Percentiles rank a stretch among this genome's conserved stretches.
Conservation (phyloP, 2,113 vertebrate species). For the Oplegnathus fasciatus region DNA sequence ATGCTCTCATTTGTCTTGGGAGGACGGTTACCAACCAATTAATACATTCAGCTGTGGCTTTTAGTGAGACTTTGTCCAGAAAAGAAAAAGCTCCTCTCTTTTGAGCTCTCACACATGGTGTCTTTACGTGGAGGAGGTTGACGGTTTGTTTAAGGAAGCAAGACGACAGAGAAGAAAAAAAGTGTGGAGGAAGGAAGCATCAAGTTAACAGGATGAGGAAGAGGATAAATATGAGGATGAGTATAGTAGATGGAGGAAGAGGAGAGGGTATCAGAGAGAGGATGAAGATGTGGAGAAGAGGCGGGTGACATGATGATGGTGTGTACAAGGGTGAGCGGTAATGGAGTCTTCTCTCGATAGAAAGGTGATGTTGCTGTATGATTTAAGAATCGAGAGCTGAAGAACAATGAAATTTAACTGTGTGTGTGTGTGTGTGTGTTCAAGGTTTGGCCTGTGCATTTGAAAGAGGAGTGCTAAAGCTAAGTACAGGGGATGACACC, state of each 20-base stretch:
- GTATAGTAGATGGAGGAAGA: slow-evolving; percentile 7
- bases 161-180: neutral
- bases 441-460: slow-evolving; percentile 33
- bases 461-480: slow-evolving; percentile 52
- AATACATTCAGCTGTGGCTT: neutral
- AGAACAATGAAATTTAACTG: slow-evolving; percentile 46
- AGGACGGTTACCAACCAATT: neutral
- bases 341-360: slow-evolving; percentile 32
- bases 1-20: neutral
- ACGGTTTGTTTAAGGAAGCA: slow-evolving; percentile 6
- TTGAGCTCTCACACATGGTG: too few relatives aligned
- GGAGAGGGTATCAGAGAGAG: neutral
- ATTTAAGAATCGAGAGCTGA: slow-evolving; percentile 36
- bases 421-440: slow-evolving; percentile 25
- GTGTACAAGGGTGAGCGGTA: slow-evolving; percentile 8
- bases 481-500: slow-evolving; percentile 66
- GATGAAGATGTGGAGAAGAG: neutral
- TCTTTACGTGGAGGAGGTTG: neutral
- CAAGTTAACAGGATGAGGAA: slow-evolving; percentile 1
- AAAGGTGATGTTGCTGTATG: slow-evolving; percentile 33
- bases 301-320: slow-evolving; percentile 23
- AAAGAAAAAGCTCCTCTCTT: neutral
- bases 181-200: slow-evolving; percentile 29
- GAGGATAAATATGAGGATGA: slow-evolving; percentile 9
- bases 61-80: neutral